Percentiles rank a stretch among this genome's conserved stretches.
Evolutionary conservation across 2,888 invertebrate species (phyloP).

Genomic region (Chymomyza fuscimana): DNA sequence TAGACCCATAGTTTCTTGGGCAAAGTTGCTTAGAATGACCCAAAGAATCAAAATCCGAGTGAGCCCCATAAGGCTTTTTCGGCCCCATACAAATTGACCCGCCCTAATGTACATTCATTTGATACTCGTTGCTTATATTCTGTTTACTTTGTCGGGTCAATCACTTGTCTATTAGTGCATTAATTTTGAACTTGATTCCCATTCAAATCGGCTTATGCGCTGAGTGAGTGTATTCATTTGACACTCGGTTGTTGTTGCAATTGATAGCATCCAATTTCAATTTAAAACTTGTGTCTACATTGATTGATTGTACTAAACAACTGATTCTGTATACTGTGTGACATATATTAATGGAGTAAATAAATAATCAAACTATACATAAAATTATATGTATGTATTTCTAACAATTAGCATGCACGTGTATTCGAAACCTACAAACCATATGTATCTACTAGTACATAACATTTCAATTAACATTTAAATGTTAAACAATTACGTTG

Average conservation of each 20-base stretch:
- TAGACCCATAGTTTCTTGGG: too few relatives aligned
- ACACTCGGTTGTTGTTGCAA: too few relatives aligned
- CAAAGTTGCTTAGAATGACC: too few relatives aligned
- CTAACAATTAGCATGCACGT: not conserved
- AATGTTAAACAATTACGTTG: constrained; percentile 26
- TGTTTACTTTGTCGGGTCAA: not conserved
- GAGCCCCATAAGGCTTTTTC: too few relatives aligned
- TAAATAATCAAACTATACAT: not conserved
- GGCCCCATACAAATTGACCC: too few relatives aligned
- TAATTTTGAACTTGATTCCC: not conserved
- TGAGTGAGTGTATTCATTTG: not conserved
- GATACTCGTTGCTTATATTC: too few relatives aligned
- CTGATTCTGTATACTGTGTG: not conserved
- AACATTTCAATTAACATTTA: constrained; percentile 50
- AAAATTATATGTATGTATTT: constrained; percentile 7
- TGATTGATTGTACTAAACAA: not conserved
- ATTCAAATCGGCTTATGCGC: too few relatives aligned
- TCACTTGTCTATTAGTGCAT: not conserved
- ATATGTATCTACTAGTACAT: not conserved
- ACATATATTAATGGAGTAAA: not conserved
- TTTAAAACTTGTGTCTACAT: not conserved
- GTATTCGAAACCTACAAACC: not conserved
- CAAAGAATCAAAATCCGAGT: too few relatives aligned
- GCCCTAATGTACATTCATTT: too few relatives aligned
- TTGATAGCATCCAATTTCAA: not conserved